Base-by-base conservation (phyloP, 2,888 invertebrate genomes). In the Amiota communis region DNA sequence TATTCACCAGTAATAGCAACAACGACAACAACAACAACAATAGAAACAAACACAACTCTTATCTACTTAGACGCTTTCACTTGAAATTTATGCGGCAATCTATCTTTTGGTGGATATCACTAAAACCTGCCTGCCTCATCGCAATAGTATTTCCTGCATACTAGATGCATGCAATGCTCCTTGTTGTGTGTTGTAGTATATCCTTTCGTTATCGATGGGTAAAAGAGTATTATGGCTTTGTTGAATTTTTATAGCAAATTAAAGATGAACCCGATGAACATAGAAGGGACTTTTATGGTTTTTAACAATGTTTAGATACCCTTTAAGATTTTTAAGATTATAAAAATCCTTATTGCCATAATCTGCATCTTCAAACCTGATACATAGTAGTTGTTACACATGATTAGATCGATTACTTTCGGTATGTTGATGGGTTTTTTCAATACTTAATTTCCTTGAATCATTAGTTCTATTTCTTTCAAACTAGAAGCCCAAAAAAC, bases 71-170 rank as follows among this genome's bases (percentile, higher is more conserved):
- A 68, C 71, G 64, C 71, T 74, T 72, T 71, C 75, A 80, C 79
- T 79, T 82, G 76, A 84, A 85, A 88, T 88, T 84, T 87, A 86
- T 88, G 84, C 84, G 81, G 15, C 61, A 59, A 49, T 70, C 48
- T 49, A 70, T 57, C 70, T 48, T 70, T 15, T 59, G 36, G 11
- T 53, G 63, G 4, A 12, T 63, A 36, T 63, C 8, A n/a, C 47
- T 76, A 36, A 36, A 36, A 36, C 36, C 36, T 36, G 8, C 56
- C 15, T 23, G n/a, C 12, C 68, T n/a, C 47, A 68, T 36, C 57
- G n/a, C 51, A 15, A 23, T 23, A n/a, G 23, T 2, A 57, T 13
- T 12, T 6, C 36, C 36, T 36, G 36, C 36, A 36, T 36, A n/a
- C n/a, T n/a, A 6, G 36, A 36, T 36, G 36, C 36, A 36, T 36